Evolutionary conservation across 2,113 vertebrate genomes (phyloP).

Genomic region (Cygnus atratus): DNA sequence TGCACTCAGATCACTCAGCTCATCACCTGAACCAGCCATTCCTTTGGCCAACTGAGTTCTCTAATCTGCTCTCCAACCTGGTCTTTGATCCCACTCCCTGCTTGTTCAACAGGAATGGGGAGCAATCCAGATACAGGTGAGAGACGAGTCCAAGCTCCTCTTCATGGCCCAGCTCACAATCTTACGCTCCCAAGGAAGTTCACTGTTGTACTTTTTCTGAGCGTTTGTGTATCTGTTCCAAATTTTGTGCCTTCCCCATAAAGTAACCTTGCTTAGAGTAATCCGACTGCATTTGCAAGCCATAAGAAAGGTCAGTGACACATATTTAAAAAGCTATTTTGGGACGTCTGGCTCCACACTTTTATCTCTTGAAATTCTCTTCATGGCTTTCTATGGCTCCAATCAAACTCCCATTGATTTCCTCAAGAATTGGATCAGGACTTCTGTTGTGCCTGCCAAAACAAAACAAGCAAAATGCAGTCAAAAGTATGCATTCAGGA

Average conservation of each 20-base stretch:
- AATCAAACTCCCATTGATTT: constrained; percentile 43
- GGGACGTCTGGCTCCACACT: neutral
- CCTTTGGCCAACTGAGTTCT: neutral
- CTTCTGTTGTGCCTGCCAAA: constrained; percentile 17
- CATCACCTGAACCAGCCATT: neutral
- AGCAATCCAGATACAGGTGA: neutral
- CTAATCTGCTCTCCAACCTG: neutral
- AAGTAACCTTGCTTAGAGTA: neutral
- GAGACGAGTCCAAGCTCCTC: neutral
- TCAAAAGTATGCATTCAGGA: neutral
- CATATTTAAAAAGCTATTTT: neutral
- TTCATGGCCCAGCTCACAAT: neutral
- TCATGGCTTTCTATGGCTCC: constrained; percentile 8
- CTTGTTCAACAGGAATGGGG: neutral
- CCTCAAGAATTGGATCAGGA: neutral
- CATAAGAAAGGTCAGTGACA: constrained; percentile 11
- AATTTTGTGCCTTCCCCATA: neutral
- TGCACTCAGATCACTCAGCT: neutral
- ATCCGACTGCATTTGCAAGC: constrained; percentile 9
- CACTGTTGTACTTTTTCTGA: neutral
- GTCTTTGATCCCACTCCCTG: neutral
- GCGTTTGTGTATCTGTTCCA: neutral
- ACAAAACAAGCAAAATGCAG: constrained; percentile 1
- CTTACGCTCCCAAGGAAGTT: neutral
- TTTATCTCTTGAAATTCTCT: constrained; percentile 23